phyloP scores from a whole-genome alignment of 2,797 vertebrate species.

The Lacerta agilis region DNA sequence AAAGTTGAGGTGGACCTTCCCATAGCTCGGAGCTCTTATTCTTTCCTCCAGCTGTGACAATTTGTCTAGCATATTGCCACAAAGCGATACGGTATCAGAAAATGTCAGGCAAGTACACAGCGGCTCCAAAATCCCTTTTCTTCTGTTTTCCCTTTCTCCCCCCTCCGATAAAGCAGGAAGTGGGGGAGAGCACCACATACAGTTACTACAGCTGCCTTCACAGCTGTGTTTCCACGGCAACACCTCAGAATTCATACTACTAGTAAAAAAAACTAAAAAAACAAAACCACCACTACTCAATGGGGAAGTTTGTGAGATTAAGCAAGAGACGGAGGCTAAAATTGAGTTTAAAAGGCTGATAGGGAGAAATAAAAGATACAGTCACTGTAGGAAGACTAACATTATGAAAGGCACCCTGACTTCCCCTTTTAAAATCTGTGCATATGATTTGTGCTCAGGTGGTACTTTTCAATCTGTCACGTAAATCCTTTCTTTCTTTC shows the following conservation, averaged over 20 bases:
- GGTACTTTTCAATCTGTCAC: neutral
- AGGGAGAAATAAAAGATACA: conserved; percentile 30
- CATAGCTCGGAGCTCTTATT: neutral
- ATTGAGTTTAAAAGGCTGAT: conserved; percentile 27
- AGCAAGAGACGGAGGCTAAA: conserved; percentile 56
- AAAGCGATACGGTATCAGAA: conserved; percentile 58
- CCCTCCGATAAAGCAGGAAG: conserved; percentile 42
- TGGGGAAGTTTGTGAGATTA: conserved; percentile 50
- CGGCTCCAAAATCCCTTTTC: conserved; percentile 59
- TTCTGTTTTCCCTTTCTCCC: neutral
- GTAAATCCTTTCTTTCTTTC: accelerated
- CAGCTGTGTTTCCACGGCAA: conserved; percentile 75
- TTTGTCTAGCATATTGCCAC: conserved; percentile 56
- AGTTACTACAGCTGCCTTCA: conserved; percentile 67
- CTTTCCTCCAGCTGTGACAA: conserved; percentile 50
- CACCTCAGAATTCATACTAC: conserved; percentile 55
- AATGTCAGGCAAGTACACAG: conserved; percentile 55
- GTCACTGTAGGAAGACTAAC: conserved; percentile 38
- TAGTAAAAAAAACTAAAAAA: conserved; percentile 35
- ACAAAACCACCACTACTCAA: conserved; percentile 21
- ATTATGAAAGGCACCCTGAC: conserved; percentile 41
- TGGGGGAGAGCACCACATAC: conserved; percentile 55
- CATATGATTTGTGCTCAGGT: neutral
- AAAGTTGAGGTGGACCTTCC: neutral
- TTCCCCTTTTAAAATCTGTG: neutral